Percentiles rank a stretch among this genome's conserved stretches.
These are phyloP conservation scores for Saxidomus purpurata DNA, from an alignment of 1,140 invertebrate species.

Conservation along the genomic window DNA sequence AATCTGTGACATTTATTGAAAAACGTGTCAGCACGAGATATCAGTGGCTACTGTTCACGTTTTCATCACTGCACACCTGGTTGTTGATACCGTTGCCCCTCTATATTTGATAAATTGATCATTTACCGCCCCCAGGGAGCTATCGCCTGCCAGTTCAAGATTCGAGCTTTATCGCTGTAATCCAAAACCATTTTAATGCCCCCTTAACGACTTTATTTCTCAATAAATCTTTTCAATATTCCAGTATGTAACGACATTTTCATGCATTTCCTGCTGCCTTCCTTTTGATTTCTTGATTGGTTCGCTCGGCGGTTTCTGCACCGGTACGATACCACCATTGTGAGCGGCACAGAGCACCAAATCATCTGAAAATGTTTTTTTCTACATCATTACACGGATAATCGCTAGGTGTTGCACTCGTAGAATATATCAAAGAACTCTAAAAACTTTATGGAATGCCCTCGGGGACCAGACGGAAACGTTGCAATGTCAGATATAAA, in stretches of 20 bases:
- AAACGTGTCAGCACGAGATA: neutral
- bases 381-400: neutral
- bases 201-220: neutral
- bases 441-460: conserved; percentile 24
- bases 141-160: conserved; percentile 3
- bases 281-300: neutral
- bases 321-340: neutral
- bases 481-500: conserved; percentile 15
- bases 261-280: neutral
- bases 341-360: neutral
- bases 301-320: neutral
- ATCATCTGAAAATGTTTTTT: conserved; percentile 11
- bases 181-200: conserved; percentile 2
- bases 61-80: neutral
- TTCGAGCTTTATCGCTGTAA: neutral
- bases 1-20: conserved; percentile 15
- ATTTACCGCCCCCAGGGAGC: neutral
- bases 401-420: neutral
- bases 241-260: neutral
- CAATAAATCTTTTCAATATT: neutral
- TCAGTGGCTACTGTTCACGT: neutral
- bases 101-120: neutral
- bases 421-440: neutral
- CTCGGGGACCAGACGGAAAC: neutral
- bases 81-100: neutral